Percentiles rank a stretch among this genome's conserved stretches.
Conservation (phyloP, 2,797 vertebrate species). For the Garrulus glandarius region DNA sequence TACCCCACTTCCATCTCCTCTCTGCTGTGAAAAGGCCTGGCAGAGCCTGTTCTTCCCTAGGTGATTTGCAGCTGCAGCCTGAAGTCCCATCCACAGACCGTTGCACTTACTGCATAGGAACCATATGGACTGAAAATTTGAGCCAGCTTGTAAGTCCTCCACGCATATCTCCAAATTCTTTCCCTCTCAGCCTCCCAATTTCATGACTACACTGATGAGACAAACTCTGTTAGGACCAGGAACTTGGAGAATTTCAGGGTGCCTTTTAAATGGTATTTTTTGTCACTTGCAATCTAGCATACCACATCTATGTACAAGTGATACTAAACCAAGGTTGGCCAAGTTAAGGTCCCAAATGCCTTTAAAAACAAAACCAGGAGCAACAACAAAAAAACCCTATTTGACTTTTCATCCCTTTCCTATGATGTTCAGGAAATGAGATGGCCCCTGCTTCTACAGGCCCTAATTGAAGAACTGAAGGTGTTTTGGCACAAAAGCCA, state of each 20-base stretch:
- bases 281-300: not conserved
- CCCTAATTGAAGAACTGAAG: not conserved
- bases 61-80: not conserved
- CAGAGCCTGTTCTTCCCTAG: rapidly evolving
- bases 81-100: not conserved
- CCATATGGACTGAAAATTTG: not conserved
- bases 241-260: not conserved
- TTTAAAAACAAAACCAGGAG: not conserved
- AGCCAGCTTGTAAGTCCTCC: not conserved
- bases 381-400: not conserved
- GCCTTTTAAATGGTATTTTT: not conserved
- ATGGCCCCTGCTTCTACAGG: not conserved
- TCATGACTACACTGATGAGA: not conserved
- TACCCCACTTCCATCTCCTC: not conserved
- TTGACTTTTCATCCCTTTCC: not conserved
- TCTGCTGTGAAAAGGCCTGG: not conserved
- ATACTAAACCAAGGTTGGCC: not conserved
- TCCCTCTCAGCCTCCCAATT: not conserved
- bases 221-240: not conserved
- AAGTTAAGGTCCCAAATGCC: not conserved
- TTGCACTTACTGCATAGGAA: not conserved
- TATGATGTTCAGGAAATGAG: not conserved
- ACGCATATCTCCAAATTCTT: not conserved
- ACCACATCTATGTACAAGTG: not conserved
- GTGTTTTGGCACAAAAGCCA: not conserved